Evolutionary conservation across 2,797 vertebrate species (phyloP), one percentile per base, ranked within the genome.

Genomic region (Ara ararauna): DNA sequence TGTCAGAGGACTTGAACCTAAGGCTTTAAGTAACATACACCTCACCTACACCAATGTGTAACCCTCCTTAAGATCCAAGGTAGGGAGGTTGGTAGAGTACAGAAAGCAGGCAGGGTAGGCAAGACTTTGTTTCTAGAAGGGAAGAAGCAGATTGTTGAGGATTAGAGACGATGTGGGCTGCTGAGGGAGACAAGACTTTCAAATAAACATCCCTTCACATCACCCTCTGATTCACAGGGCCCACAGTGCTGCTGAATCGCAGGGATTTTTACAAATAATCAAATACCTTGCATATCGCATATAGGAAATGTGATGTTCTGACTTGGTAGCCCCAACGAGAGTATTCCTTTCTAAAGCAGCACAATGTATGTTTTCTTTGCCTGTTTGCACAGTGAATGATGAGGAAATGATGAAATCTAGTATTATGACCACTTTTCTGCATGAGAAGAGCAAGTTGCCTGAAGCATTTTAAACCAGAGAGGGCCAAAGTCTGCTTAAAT

Each of bases 221-320:
- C 93, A 88, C 54, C 80, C 70, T 70, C 76, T 81, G 83, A 87
- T 84, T 88, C 95, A 91, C 71, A 88, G 70, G 87, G 77, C 71
- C 64, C 83, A 48, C 47, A 79, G 74, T 10, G 50, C 88, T 90
- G 85, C 86, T 93, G 88, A 93, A 90, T 90, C 86, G 77, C 86
- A n/a, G 56, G 26, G 56, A 87, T 85, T 92, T 92, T 90, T 95
- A 87, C 92, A 96, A 96, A 96, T 93, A 97, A 95, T 94, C 93
- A 93, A 94, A 93, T 92, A 68, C 56, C 84, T 96, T 76, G 56
- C 51, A 60, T 90, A 68, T 95, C 68, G 44, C 34, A 50, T 90
- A 65, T 42, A 61, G 67, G 92, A 94, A 97, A 92, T 70, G 50
- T 27, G 40, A 66, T 77, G 84, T 83, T 96, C 86, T 81, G 76